Percentiles rank a stretch among this genome's conserved stretches.
Conservation (phyloP, 2,888 invertebrate genomes). For the Celastrina argiolus region DNA sequence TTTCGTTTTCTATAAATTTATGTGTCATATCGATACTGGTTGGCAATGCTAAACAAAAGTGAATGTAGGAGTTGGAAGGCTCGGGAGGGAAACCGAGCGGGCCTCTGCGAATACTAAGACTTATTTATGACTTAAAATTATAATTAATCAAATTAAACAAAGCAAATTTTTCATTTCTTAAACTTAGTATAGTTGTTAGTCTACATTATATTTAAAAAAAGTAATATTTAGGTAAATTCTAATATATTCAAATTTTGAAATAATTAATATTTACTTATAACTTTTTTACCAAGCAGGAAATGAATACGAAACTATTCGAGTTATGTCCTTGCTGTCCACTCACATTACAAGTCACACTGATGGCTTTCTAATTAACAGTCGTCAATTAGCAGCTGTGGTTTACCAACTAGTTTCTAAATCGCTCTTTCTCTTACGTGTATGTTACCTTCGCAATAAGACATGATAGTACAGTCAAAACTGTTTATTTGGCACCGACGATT, state of each 20-base stretch:
- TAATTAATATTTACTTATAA: background rate
- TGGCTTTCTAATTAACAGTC: slow-evolving; percentile 10
- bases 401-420: slow-evolving; percentile 1
- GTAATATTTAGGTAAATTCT: no score
- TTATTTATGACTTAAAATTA: no score
- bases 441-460: no score
- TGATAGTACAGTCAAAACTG: background rate
- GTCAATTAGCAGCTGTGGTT: slow-evolving; percentile 4
- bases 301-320: background rate
- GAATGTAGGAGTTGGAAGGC: slow-evolving; percentile 59
- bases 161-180: no score
- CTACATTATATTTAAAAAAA: no score
- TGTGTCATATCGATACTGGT: slow-evolving; percentile 25
- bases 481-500: background rate
- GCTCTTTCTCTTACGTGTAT: background rate
- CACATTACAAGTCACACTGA: background rate
- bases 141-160: no score
- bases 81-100: slow-evolving; percentile 46
- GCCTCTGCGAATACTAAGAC: background rate
- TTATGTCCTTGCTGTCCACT: background rate
- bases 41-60: slow-evolving; percentile 60
- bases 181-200: no score
- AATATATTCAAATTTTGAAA: background rate
- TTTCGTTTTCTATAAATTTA: slow-evolving; percentile 23
- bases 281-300: background rate